Evolutionary conservation across 2,113 vertebrate genomes (phyloP), one percentile per base, ranked within the genome.

Genomic region (Stigmatopora argus): DNA sequence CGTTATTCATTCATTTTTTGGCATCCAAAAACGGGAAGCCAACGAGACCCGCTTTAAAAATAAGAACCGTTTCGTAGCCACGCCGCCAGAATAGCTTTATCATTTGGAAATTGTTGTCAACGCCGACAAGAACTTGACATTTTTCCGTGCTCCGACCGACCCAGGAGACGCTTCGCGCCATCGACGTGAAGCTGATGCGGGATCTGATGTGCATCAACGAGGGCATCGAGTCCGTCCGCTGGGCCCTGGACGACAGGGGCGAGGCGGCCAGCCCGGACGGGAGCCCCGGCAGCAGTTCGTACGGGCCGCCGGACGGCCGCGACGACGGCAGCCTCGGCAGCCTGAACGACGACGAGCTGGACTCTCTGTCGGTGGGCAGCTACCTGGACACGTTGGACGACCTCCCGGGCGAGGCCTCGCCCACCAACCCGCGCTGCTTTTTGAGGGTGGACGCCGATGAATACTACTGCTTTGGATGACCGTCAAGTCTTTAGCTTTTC

Each of bases 181-280:
- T 95, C 0, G 96, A 99, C 0, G 92, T 93, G 45, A 94, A 92
- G 71, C 92, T 99, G 64, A 97, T 98, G 96, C 94, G 93, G 61
- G 95, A 99, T 81, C 85, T 99, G 0, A 91, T 99, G n/a, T 79
- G 94, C 18, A 96, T 99, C 89, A 99, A 99, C 35, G 96, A 99
- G 74, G 96, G 89, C 65, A 98, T 99, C 18, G 96, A 98, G 83
- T 98, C 96, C 58, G 92, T 97, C 84, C 95, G 95, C 48, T 99
- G 96, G 95, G 89, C 96, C 82, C 93, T 96, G 8, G 96, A 99
- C 51, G 96, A 98, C 85, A 94, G 94, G 71, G 92, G 89, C 15
- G 89, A 91, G 18, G 78, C 89, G 7, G 90, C 91, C 71, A 97
- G 96, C 83, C 91, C 91, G 17, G 95, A 93, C 11, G 93, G 95